Percentiles rank a stretch among this genome's conserved stretches.
These are phyloP conservation scores for Torymus texanus DNA, from an alignment of 2,888 invertebrate species.

Conservation along the genomic window DNA sequence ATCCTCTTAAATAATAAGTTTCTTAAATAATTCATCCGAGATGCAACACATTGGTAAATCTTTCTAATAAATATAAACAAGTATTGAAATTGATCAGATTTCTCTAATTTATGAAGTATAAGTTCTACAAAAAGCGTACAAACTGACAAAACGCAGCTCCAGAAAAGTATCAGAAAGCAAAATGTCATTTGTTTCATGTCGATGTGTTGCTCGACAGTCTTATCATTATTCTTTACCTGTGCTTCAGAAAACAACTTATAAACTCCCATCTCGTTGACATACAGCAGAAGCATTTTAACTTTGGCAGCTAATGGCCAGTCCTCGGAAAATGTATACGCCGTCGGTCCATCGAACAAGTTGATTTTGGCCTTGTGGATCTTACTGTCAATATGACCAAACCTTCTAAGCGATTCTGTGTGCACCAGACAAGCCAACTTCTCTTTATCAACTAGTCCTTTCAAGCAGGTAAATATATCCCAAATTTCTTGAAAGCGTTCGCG, in stretches of 20 bases:
- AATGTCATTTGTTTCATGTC: not conserved
- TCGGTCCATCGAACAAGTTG: not conserved
- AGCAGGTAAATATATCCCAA: not conserved
- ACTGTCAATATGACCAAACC: not conserved
- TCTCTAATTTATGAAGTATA: too few species aligned
- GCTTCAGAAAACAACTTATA: not conserved
- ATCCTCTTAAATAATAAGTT: too few species aligned
- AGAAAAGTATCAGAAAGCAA: not conserved
- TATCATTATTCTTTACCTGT: not conserved
- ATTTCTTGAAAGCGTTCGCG: not conserved
- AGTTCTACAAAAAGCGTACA: too few species aligned
- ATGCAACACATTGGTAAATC: too few species aligned
- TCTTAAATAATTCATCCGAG: too few species aligned
- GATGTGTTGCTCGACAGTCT: not conserved
- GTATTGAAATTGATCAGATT: too few species aligned
- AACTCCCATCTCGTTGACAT: not conserved
- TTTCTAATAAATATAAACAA: too few species aligned
- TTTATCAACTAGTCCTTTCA: not conserved
- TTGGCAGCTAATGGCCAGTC: not conserved
- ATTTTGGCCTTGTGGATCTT: not conserved
- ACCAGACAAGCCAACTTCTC: not conserved
- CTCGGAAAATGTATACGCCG: not conserved
- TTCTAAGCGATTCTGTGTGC: not conserved
- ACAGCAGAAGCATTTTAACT: not conserved
- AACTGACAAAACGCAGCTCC: not conserved